Base-by-base conservation (phyloP, 1,140 invertebrate species). In the Maniola jurtina region DNA sequence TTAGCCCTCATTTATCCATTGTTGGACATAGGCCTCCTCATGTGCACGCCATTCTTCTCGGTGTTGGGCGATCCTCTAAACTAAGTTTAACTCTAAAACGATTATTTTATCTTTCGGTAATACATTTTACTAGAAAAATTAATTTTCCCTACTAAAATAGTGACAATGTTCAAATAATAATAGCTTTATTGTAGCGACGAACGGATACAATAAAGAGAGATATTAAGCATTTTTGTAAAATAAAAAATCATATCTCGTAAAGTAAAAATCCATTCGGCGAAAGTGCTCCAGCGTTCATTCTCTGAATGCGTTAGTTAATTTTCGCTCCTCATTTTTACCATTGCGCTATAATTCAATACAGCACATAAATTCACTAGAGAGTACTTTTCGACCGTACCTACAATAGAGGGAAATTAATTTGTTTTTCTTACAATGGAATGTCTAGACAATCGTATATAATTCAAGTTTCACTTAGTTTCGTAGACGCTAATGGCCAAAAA, bases 401-500 rank as follows among this genome's bases (percentile, higher is more conserved):
- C 83, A 79, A 80, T 84, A 79, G 77, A 73, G 82, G 81, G 77
- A 79, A 85, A 88, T 87, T 89, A 88, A 90, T 87, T 90, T 90
- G 86, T 88, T 90, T 89, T 90, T 86, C 86, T 86, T 81, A 90
- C 87, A 90, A 89, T 87, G 77, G 84, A 67, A 70, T 75, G 87
- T 88, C 87, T 90, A 90, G 87, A 88, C 87, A 86, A 87, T 78
- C 83, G 80, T 79, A 77, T 84, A 86, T 90, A 88, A 86, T 84
- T 90, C 85, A 88, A 85, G 78, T 83, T 86, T 86, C 84, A 86
- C 88, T 90, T 87, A 88, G 83, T 80, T 67, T 69, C 72, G 70
- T 65, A 78, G 77, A 88, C 80, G 78, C 76, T 90, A 88, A 90
- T 88, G 80, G 87, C 73, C 66, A 61, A 76, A 74, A 80, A 74